Evolutionary conservation across 2,797 vertebrate species (phyloP), one percentile per base, ranked within the genome.

Genomic region (Enteromius viviparus): DNA sequence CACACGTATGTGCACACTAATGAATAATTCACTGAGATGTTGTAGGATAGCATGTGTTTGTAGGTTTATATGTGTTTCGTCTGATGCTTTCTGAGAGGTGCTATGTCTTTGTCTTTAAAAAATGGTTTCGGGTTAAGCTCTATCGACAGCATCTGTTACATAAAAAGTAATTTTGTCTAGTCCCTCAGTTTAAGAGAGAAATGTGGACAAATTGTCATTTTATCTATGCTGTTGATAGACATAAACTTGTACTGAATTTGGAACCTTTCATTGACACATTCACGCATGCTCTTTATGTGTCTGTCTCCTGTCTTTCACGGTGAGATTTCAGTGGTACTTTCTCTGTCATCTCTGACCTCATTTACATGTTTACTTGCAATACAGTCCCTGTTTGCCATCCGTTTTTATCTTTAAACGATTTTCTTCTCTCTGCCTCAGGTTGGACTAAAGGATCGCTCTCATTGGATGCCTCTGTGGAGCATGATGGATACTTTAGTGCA

Each of bases 381-480:
- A 7, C 15, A 55, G 19, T 2, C 14, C 26, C 17, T 26, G 34
- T 26, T 76, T 37, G 15, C 15, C 21, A 60, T 26, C 29, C 49
- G 1, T 60, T 34, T 3, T 3, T 23, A 0, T 40, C 34, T 65
- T 60, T 11, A 42, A 32, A 47, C n/a, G 10, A 15, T 72, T 23
- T 76, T 47, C 21, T 60, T 4, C 45, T 64, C 6, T 75, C 6
- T 60, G 75, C 55, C 58, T 72, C 85, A 99, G 97, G 96, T 3
- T 98, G 96, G 97, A 93, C 89, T 89, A 98, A 96, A 89, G 89
- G 93, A 0, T 95, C 96, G 60, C 94, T 96, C 26, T 97, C 96
- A 0, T 89, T 94, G 49, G 97, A 98, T n/a, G 95, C 92, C 29
- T 95, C 95, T 0, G 96, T 97, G 84, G 97, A 98, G 86, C 95